Percentiles rank a stretch among this genome's conserved stretches.
These are phyloP conservation scores for Eurytemora carolleeae DNA, from an alignment of 1,140 invertebrate genomes.

Conservation along the genomic window DNA sequence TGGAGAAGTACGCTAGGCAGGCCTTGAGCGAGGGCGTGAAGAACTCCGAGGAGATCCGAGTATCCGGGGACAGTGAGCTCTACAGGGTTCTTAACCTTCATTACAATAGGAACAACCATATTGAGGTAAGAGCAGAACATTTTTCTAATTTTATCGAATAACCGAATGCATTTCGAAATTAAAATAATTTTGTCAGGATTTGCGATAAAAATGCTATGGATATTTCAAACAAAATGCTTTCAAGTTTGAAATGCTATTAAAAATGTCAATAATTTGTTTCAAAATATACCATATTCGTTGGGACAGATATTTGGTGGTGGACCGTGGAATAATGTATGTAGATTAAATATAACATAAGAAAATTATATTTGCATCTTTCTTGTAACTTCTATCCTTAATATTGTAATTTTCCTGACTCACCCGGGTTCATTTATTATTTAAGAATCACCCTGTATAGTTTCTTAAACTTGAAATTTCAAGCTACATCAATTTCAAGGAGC, in stretches of 20 bases:
- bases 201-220: neutral
- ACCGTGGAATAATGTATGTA: too few species aligned
- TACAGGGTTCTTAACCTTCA: slow-evolving; percentile 95
- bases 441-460: too few species aligned
- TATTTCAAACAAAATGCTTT: neutral
- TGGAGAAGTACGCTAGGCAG: slow-evolving; percentile 98
- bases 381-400: too few species aligned
- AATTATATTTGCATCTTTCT: too few species aligned
- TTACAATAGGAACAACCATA: slow-evolving; percentile 99
- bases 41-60: slow-evolving; percentile 71
- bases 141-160: neutral
- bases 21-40: slow-evolving; percentile 89
- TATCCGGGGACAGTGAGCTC: slow-evolving; percentile 84
- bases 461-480: too few species aligned
- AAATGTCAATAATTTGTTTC: too few species aligned
- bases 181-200: neutral
- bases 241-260: neutral
- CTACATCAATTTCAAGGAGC: too few species aligned
- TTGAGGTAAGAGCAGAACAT: slow-evolving; percentile 66
- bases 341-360: too few species aligned
- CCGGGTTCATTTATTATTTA: too few species aligned
- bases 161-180: neutral
- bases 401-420: too few species aligned
- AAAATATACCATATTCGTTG: too few species aligned
- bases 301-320: too few species aligned